Evolutionary conservation across 1,140 invertebrate species (phyloP).

Genomic region (Akabosia matsudoensis): DNA sequence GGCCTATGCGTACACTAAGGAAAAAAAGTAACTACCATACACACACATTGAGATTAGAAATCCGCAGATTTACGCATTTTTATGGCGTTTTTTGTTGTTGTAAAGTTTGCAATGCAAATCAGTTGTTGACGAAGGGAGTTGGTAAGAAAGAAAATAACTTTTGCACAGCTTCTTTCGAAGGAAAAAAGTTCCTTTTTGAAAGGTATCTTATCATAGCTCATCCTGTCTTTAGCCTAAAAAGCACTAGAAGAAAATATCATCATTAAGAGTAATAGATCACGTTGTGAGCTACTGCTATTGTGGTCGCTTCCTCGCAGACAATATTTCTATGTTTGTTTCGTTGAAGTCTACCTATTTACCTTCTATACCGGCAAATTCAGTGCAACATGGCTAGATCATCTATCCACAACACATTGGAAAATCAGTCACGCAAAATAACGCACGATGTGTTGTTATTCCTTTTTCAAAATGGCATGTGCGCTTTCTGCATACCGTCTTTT

Average conservation of each 20-base stretch:
- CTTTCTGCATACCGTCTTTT: background rate
- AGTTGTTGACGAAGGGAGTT: too few relatives aligned
- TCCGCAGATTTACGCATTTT: too few relatives aligned
- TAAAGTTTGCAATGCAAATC: too few relatives aligned
- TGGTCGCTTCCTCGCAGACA: background rate
- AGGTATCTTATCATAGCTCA: background rate
- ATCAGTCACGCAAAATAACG: constrained; percentile 10
- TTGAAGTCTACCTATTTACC: too few relatives aligned
- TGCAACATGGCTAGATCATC: background rate
- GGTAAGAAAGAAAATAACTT: too few relatives aligned
- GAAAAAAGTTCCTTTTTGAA: background rate
- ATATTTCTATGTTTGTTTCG: too few relatives aligned
- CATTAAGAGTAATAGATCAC: constrained; percentile 16
- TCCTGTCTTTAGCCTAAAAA: constrained; percentile 20
- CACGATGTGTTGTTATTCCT: background rate
- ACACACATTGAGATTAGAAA: too few relatives aligned
- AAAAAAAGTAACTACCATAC: too few relatives aligned
- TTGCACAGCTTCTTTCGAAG: background rate
- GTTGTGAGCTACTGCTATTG: background rate
- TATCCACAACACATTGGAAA: too few relatives aligned
- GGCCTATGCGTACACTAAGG: too few relatives aligned
- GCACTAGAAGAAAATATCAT: background rate
- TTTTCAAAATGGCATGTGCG: constrained; percentile 3
- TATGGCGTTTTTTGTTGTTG: too few relatives aligned
- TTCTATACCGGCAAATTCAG: background rate